Base-by-base conservation (phyloP, 2,797 vertebrate species). In the Bradypodion pumilum region DNA sequence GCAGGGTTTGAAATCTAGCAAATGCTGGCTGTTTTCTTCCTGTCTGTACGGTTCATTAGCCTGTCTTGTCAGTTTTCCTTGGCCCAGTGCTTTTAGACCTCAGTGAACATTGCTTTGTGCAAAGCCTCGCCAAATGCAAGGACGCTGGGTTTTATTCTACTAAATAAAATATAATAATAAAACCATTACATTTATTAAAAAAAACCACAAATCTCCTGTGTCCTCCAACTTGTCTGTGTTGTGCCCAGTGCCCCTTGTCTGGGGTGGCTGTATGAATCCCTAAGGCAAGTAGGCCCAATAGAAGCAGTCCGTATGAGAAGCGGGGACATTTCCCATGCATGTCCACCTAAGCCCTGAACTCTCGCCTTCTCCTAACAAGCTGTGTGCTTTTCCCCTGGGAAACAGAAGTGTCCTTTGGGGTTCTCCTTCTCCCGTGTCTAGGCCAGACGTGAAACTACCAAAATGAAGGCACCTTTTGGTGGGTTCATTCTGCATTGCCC, bases 31-130 rank as follows among this genome's bases (percentile, higher is more conserved):
- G 92, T 97, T 96, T 96, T 96, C 96, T 95, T 93, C 94, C 95
- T 95, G 92, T 95, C 97, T 97, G 92, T 97, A 97, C 96, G 97
- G 95, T 98, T 98, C 97, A 98, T 98, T 98, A 97, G 96, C 94
- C 94, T 94, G 96, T 95, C 97, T 97, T 97, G 97, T 98, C 98
- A 96, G 97, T 97, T 98, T 97, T 97, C 97, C 96, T 95, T 96
- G 95, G 95, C 95, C 95, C 92, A 95, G 86, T 93, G 94, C 96
- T 95, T 96, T 97, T 96, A 97, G 97, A 97, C 96, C 97, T 97
- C 96, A 97, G 96, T 97, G 97, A 97, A 96, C 97, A 97, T 97
- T 97, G 97, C 97, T 98, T 97, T 97, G 97, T 96, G 96, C 91
- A 92, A 90, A 90, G 93, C 86, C 86, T 90, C 93, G 94, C 92